Base-by-base conservation (phyloP, 1,140 invertebrate genomes). In the Rhagoletis pomonella region DNA sequence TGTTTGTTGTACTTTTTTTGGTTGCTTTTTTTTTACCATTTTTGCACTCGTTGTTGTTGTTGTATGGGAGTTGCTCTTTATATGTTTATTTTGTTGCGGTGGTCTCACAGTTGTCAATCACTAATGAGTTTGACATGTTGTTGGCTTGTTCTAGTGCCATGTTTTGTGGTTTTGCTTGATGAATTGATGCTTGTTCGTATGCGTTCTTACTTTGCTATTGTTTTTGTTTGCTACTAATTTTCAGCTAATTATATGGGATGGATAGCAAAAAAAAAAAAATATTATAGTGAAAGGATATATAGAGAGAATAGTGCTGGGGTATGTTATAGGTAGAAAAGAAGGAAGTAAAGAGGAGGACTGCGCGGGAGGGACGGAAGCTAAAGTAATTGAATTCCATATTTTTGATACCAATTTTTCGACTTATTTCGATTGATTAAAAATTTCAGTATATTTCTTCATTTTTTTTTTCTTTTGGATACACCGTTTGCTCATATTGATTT, bases 51-150 rank as follows among this genome's bases (percentile, higher is more conserved):
- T 10, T 67, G 64, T n/a, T 44, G 19, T 77, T 77, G 44, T 29
- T 29, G 12, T 1, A 47, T 4, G 73, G n/a, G 69, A 17, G 39
- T 17, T 17, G 69, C 29, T 62, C 9, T n/a, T 47, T 50, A 39
- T 73, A 44, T 29, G 12, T 10, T 73, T 81, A 55, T 39, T 47
- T 12, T 12, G 73, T 81, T 55, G 44, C 42, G 44, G 17, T 58
- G 73, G 44, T 58, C 47, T 5, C 73, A 55, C 73, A 81, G 73
- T 50, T 81, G 73, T 81, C 73, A 81, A 81, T 81, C 73, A 81
- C 73, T 81, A 81, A 81, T 81, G 73, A 81, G 73, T 55, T 50
- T 81, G 73, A 81, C 73, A 81, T 81, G 47, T 29, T 81, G 73
- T 58, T 81, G 73, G 73, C 9, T 4, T 81, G 47, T 81, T 81